These are phyloP conservation scores for Xiphorhynchus elegans DNA, from an alignment of 2,113 vertebrate species.

Conservation along the genomic window DNA sequence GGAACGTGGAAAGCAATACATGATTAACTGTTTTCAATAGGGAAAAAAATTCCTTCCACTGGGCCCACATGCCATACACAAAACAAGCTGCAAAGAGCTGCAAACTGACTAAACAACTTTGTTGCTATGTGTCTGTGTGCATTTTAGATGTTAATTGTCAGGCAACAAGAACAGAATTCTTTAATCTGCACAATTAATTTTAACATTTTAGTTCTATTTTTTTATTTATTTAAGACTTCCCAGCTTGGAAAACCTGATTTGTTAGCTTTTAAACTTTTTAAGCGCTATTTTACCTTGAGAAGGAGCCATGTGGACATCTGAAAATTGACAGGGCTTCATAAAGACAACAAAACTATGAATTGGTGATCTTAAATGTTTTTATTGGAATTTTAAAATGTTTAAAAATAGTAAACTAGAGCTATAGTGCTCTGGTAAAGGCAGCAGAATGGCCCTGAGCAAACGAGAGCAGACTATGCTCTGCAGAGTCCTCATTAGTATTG, in stretches of 20 bases:
- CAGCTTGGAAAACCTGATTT: background rate
- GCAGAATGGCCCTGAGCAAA: background rate
- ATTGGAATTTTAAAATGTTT: background rate
- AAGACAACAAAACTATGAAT: background rate
- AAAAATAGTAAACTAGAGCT: background rate
- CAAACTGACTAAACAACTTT: background rate
- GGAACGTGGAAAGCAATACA: background rate
- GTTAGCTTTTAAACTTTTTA: background rate
- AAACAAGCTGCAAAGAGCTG: background rate
- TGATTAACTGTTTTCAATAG: constrained; percentile 56
- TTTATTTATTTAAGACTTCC: background rate
- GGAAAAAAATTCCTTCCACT: constrained; percentile 11
- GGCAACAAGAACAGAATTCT: background rate
- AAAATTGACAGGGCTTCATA: background rate
- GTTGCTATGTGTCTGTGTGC: background rate
- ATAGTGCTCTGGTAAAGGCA: background rate
- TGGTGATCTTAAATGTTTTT: background rate
- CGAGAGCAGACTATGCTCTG: background rate
- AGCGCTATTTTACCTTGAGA: background rate
- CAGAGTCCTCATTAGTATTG: background rate
- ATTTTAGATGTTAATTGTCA: background rate
- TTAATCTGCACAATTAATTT: background rate
- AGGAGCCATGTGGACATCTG: background rate
- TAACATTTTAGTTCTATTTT: background rate
- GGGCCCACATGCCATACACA: background rate